Conservation (phyloP, 2,113 vertebrate species). For the Ammodramus savannarum region DNA sequence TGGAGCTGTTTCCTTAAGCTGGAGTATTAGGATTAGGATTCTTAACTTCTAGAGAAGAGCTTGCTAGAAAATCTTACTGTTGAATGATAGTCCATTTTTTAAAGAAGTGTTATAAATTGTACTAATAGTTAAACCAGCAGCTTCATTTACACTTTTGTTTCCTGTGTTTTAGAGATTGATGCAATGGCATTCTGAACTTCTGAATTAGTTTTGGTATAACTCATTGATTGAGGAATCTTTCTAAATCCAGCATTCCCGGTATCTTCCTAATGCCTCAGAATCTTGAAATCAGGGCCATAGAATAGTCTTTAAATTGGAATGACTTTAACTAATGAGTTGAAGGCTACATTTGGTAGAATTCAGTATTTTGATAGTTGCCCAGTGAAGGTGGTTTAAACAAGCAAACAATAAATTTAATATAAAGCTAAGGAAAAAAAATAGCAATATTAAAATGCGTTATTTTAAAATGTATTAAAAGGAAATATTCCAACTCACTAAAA, state of each 20-base stretch:
- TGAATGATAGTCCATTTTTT: neutral
- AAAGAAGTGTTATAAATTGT: neutral
- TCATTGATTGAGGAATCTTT: neutral
- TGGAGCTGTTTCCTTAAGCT: neutral
- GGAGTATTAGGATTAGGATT: neutral
- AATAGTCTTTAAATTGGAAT: neutral
- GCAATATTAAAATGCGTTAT: neutral
- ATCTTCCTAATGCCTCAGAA: neutral
- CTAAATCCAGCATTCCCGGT: neutral
- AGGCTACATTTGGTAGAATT: neutral
- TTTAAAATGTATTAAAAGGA: neutral
- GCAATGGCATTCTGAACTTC: neutral
- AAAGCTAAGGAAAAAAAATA: neutral
- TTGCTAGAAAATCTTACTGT: neutral
- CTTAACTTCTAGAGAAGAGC: neutral
- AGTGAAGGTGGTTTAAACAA: neutral
- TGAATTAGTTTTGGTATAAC: neutral
- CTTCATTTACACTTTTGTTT: neutral
- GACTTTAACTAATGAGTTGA: neutral
- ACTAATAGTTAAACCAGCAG: neutral
- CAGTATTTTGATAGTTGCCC: neutral
- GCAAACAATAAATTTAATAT: neutral
- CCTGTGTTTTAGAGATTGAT: neutral
- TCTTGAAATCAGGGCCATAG: neutral
- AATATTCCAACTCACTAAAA: neutral